Conservation (phyloP, 2,113 vertebrate species). For the Trematomus loennbergii region DNA sequence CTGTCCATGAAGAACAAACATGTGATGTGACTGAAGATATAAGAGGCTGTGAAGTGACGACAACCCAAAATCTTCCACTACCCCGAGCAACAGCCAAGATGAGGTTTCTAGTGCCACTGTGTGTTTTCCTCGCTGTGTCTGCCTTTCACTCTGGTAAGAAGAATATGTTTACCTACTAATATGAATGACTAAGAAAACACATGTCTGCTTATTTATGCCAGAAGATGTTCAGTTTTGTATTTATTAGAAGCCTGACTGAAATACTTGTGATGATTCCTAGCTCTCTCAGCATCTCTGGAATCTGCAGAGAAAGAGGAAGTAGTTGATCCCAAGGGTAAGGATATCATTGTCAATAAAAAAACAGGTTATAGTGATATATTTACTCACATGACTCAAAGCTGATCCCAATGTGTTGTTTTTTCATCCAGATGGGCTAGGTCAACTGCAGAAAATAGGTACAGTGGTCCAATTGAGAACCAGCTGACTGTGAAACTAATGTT, state of each 20-base stretch:
- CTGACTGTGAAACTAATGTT: background rate
- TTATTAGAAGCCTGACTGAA: slow-evolving; percentile 14
- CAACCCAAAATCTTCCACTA: slow-evolving; percentile 17
- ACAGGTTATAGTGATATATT: background rate
- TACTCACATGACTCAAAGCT: background rate
- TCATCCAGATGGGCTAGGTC: slow-evolving; percentile 51
- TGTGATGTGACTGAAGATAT: slow-evolving; percentile 76
- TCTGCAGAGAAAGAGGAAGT: slow-evolving; percentile 53
- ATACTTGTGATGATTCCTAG: slow-evolving; percentile 49
- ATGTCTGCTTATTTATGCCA: background rate
- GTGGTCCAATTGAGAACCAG: background rate
- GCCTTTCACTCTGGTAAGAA: slow-evolving; percentile 77
- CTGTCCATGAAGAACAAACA: slow-evolving; percentile 71
- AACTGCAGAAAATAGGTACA: slow-evolving; percentile 75
- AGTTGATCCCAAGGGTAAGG: slow-evolving; percentile 61
- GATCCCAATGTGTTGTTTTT: background rate
- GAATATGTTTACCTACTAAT: background rate
- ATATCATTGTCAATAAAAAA: background rate
- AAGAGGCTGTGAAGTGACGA: slow-evolving; percentile 55
- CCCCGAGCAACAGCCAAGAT: slow-evolving; percentile 57
- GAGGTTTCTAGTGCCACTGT: slow-evolving; percentile 63
- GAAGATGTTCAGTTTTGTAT: background rate
- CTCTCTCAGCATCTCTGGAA: slow-evolving; percentile 74
- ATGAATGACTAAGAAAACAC: background rate
- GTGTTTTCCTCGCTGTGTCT: slow-evolving; percentile 70